Base-by-base conservation (phyloP, 30 jellyfish, hydroid and myxozoan species). In the Phacellophora camtschatica region DNA sequence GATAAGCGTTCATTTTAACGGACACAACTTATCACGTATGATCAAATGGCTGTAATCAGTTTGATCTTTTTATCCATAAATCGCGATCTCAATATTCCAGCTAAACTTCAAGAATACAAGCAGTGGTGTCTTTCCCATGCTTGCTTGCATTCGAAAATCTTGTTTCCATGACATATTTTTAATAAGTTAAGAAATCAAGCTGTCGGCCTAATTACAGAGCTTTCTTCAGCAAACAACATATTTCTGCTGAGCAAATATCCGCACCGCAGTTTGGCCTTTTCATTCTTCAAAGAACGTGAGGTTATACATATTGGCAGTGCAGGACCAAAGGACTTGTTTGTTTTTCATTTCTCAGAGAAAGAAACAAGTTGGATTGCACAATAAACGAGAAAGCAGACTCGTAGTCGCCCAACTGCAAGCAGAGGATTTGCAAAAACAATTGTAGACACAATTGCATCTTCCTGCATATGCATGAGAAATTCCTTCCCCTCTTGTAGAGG, bases 211-310 rank as follows among this genome's bases (percentile, higher is more conserved):
- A 80, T 80, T 80, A 64, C 84, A 64, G 71, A 64, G 62, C 84
- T 66, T 62, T 79, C 63, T 71, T 80, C 55, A n/a, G 91, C 91
- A 80, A 80, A 80, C 91, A 80, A 80, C 77, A 65, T 64, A 80
- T 65, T 80, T 80, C 73, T 66, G 84, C 84, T 64, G 81, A 66
- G 71, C 71, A 80, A 80, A 80, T 62, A 80, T 51, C 64, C 79
- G 69, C 71, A 54, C 91, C 83, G 84, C 83, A 80, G 77, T 66
- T 80, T 80, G 84, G 91, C 91, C 91, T 80, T 64, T 65, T 69
- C 91, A 80, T 80, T 80, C 84, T 80, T 66, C 16, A 29, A 66
- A 50, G 19, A 58, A 37, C 91, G 66, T 80, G 84, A 80, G 91
- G 91, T 80, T 80, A 80, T 66, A 64, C 91, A 67, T 80, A 65